A percentile compares a stretch with the other conserved stretches of the same genome.
Conservation (phyloP, 2,797 vertebrate species). For the Sebastes nivosus region DNA sequence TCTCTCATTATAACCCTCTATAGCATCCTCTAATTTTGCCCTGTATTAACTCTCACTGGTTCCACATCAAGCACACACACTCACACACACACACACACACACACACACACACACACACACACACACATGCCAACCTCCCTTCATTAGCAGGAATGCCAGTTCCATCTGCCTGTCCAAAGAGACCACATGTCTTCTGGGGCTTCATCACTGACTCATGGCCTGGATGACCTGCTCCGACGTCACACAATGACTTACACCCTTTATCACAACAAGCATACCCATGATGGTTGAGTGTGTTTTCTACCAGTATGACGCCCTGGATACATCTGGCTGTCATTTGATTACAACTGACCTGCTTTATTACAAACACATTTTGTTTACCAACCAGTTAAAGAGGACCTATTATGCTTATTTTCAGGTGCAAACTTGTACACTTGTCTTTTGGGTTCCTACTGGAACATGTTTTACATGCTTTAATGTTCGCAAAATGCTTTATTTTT, state of each 20-base stretch:
- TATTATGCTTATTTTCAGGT: too few species aligned
- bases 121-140: background rate
- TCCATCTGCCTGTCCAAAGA: slow-evolving; percentile 15
- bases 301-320: background rate
- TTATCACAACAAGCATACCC: slow-evolving; percentile 11
- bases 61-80: background rate
- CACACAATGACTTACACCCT: slow-evolving; percentile 16
- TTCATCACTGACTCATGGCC: slow-evolving; percentile 15
- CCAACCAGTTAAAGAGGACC: background rate
- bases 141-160: slow-evolving; percentile 28
- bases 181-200: slow-evolving; percentile 20
- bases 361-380: slow-evolving; percentile 31
- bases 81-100: background rate
- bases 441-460: too few species aligned
- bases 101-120: slow-evolving; percentile 3
- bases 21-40: slow-evolving; percentile 53
- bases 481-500: too few species aligned
- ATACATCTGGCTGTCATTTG: slow-evolving; percentile 12
- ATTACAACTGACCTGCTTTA: slow-evolving; percentile 28
- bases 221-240: slow-evolving; percentile 7
- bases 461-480: too few species aligned
- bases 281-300: slow-evolving; percentile 10
- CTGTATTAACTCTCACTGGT: slow-evolving; percentile 3
- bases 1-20: slow-evolving; percentile 57
- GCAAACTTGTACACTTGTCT: too few species aligned